Evolutionary conservation across 2,888 invertebrate genomes (phyloP).

Genomic region (Trimorus sp.): DNA sequence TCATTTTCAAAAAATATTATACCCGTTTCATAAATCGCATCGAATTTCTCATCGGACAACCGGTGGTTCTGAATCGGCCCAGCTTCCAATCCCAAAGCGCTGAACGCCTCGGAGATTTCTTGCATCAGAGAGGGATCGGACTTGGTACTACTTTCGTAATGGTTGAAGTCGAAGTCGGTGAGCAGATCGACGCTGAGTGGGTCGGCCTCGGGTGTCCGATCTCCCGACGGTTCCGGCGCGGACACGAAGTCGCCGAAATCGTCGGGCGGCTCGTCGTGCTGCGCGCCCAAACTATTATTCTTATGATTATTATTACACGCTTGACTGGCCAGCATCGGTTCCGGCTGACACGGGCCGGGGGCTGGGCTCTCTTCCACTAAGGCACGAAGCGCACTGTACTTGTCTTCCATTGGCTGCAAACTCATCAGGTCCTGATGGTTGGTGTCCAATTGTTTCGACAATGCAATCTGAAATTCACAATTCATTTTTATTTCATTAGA

Average conservation of each 20-base stretch:
- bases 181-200: conserved; percentile 72
- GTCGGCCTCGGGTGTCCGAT: conserved; percentile 54
- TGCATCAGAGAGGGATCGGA: conserved; percentile 73
- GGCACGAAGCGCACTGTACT: conserved; percentile 82
- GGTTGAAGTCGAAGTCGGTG: conserved; percentile 74
- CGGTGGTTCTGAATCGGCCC: conserved; percentile 64
- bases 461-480: conserved; percentile 57
- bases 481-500: neutral
- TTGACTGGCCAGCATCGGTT: conserved; percentile 39
- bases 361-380: conserved; percentile 74
- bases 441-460: conserved; percentile 57
- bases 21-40: conserved; percentile 73
- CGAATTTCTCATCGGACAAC: conserved; percentile 71
- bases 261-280: conserved; percentile 71
- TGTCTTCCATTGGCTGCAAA: conserved; percentile 79
- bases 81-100: conserved; percentile 74
- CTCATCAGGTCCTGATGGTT: conserved; percentile 77
- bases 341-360: conserved; percentile 43
- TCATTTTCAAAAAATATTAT: conserved; percentile 12
- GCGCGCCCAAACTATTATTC: conserved; percentile 55
- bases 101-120: conserved; percentile 75
- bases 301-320: neutral
- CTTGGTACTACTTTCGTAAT: conserved; percentile 65
- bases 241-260: conserved; percentile 82
- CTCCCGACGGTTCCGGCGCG: conserved; percentile 73